Conservation (phyloP, 2,888 invertebrate genomes). For the Thereva nobilitata region DNA sequence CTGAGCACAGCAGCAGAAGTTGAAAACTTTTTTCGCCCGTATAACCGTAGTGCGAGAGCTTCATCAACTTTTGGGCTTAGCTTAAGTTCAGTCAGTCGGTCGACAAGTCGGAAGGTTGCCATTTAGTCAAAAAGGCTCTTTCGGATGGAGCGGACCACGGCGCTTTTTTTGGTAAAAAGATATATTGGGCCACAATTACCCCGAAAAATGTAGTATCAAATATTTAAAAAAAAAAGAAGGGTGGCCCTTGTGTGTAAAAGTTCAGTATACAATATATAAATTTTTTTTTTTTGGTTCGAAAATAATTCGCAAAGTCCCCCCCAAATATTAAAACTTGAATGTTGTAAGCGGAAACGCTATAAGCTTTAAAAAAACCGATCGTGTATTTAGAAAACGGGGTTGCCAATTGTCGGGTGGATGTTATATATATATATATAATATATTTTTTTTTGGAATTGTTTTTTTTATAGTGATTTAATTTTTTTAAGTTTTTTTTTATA, state of each 20-base stretch:
- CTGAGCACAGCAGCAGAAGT: constrained; percentile 10
- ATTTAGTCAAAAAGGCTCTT: constrained; percentile 30
- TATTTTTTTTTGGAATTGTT: too few relatives aligned
- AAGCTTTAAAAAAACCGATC: constrained; percentile 6
- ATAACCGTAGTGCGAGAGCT: constrained; percentile 3
- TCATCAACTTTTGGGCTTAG: constrained; percentile 10
- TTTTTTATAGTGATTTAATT: too few relatives aligned
- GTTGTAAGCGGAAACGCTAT: not conserved
- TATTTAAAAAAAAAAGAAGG: too few relatives aligned
- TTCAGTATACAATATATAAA: too few relatives aligned
- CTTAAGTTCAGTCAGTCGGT: constrained; percentile 12
- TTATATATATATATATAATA: too few relatives aligned
- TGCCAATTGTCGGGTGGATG: constrained; percentile 23
- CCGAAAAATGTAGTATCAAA: too few relatives aligned
- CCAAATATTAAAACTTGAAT: not conserved
- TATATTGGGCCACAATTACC: too few relatives aligned
- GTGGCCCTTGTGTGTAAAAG: too few relatives aligned
- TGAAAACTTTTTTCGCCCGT: constrained; percentile 16
- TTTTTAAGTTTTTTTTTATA: too few relatives aligned
- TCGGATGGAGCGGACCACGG: constrained; percentile 12
- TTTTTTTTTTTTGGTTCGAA: too few relatives aligned
- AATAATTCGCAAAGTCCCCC: too few relatives aligned
- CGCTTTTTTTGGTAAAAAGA: not conserved
- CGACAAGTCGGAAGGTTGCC: not conserved
- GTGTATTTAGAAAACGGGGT: constrained; percentile 6